Evolutionary conservation across 2,113 vertebrate genomes (phyloP).

Genomic region (Piliocolobus tephrosceles): DNA sequence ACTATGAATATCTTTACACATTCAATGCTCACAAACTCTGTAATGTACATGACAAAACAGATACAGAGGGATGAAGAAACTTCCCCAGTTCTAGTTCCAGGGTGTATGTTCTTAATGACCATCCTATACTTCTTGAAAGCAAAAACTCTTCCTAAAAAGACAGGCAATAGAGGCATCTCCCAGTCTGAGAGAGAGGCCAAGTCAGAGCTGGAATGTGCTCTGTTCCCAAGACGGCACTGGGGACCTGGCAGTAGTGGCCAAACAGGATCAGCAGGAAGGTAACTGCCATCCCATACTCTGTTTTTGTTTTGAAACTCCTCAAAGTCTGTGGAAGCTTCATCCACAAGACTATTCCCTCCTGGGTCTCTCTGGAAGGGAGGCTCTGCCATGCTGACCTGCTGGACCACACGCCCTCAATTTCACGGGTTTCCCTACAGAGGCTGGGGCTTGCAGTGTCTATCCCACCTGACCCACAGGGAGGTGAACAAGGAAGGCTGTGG

Average conservation of each 20-base stretch:
- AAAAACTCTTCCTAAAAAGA: not conserved
- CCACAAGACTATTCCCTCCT: not conserved
- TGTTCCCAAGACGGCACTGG: too few species aligned
- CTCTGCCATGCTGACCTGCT: not conserved
- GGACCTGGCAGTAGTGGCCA: not conserved
- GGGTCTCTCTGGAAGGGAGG: not conserved
- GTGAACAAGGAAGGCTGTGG: not conserved
- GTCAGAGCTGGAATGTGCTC: too few species aligned
- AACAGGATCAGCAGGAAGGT: not conserved
- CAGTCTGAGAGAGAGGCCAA: too few species aligned
- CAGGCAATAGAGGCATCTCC: not conserved
- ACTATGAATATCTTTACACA: not conserved
- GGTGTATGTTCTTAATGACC: not conserved
- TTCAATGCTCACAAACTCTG: not conserved
- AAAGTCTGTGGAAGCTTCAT: not conserved
- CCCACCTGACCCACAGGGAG: not conserved
- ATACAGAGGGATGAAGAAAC: not conserved
- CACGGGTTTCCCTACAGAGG: not conserved
- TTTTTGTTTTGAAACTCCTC: not conserved
- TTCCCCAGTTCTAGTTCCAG: not conserved
- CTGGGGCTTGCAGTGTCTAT: not conserved
- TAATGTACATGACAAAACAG: not conserved
- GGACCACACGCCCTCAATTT: not conserved
- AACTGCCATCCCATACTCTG: not conserved
- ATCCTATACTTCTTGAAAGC: not conserved